Conservation (phyloP, 1,140 invertebrate genomes). For the Neotoxoptera formosana region DNA sequence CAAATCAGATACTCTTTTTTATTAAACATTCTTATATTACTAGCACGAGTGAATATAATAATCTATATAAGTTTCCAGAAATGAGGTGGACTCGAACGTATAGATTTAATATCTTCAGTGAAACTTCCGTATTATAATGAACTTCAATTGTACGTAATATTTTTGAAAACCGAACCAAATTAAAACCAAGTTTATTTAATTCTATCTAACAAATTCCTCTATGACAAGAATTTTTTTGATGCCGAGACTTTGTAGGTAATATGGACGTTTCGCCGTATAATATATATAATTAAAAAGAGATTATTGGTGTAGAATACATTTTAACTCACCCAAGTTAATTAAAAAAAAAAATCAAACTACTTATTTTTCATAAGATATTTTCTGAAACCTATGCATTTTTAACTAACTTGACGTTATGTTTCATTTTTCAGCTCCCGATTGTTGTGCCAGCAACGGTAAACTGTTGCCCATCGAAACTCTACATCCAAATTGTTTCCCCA, state of each 20-base stretch:
- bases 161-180: too few species aligned
- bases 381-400: background rate
- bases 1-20: background rate
- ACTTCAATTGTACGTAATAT: too few species aligned
- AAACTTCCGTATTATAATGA: too few species aligned
- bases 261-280: too few species aligned
- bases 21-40: background rate
- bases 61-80: background rate
- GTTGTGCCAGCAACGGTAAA: slow-evolving; percentile 63
- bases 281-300: too few species aligned
- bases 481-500: slow-evolving; percentile 72
- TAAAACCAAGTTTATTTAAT: too few species aligned
- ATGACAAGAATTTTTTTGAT: too few species aligned
- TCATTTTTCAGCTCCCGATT: slow-evolving; percentile 48
- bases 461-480: slow-evolving; percentile 64
- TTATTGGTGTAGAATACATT: background rate
- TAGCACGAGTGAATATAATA: background rate
- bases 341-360: background rate
- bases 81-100: background rate
- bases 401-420: background rate
- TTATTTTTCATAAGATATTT: background rate
- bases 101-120: background rate
- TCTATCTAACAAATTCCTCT: too few species aligned
- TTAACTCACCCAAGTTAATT: background rate
- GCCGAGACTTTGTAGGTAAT: too few species aligned